These are phyloP conservation scores for Epizoanthus scotinus DNA, from an alignment of 92 coral and sea anemone species.

Conservation along the genomic window DNA sequence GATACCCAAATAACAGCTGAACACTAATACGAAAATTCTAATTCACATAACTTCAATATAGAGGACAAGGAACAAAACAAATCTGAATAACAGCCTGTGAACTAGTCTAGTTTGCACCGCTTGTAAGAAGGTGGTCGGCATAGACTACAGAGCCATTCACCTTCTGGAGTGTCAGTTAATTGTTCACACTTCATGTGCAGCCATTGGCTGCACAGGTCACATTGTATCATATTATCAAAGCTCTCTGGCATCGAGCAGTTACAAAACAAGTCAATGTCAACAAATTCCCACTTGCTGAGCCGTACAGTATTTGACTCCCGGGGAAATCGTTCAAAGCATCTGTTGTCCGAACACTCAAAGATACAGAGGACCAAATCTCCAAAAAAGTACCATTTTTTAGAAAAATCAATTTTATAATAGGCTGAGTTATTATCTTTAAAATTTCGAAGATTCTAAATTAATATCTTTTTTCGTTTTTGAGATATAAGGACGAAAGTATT, in stretches of 20 bases:
- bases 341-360: slow-evolving; percentile 47
- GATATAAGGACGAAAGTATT: too few species aligned
- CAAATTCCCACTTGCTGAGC: slow-evolving; percentile 22
- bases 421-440: too few species aligned
- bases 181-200: slow-evolving; percentile 33
- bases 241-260: slow-evolving; percentile 53
- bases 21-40: too few species aligned
- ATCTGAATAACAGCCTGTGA: too few species aligned
- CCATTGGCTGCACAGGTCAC: slow-evolving; percentile 51
- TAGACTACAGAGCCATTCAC: slow-evolving; percentile 33
- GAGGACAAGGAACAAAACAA: too few species aligned
- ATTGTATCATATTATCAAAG: slow-evolving; percentile 54
- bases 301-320: slow-evolving; percentile 32
- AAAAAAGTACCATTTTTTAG: too few species aligned
- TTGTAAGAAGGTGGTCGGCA: slow-evolving; percentile 29
- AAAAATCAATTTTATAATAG: too few species aligned
- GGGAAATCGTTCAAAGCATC: slow-evolving; percentile 47
- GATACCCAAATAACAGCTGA: too few species aligned
- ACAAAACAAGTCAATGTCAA: slow-evolving; percentile 53
- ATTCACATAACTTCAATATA: too few species aligned
- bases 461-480: too few species aligned
- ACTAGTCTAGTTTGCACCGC: not conserved
- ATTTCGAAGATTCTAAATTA: too few species aligned
- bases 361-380: too few species aligned
- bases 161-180: slow-evolving; percentile 2